Evolutionary conservation across 2,797 vertebrate genomes (phyloP).

Genomic region (Todus mexicanus): DNA sequence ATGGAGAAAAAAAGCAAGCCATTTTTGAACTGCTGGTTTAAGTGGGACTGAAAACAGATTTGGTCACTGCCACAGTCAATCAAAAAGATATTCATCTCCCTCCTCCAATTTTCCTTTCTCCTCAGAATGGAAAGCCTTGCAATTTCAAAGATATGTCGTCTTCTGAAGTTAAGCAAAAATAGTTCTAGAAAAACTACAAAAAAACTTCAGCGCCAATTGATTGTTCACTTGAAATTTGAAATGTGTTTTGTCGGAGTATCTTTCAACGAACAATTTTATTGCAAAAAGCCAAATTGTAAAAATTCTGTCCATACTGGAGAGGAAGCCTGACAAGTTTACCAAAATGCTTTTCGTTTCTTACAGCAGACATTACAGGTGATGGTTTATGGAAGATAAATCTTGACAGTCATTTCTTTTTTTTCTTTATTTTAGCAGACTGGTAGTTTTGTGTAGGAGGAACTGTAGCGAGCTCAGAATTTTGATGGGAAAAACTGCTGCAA

Average conservation of each 20-base stretch:
- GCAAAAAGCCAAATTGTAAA: background rate
- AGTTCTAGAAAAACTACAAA: background rate
- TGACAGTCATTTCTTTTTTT: background rate
- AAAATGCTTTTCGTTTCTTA: background rate
- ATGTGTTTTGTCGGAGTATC: background rate
- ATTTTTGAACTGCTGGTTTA: background rate
- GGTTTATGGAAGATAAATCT: background rate
- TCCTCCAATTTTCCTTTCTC: background rate
- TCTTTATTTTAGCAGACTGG: background rate
- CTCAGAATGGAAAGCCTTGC: background rate
- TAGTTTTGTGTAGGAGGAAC: background rate
- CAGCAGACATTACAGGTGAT: background rate
- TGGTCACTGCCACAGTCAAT: background rate
- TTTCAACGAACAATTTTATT: background rate
- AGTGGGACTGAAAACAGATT: background rate
- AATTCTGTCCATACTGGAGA: background rate
- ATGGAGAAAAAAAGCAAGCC: background rate
- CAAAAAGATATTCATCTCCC: background rate
- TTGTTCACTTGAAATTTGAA: background rate
- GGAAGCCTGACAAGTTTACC: background rate
- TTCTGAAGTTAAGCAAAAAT: background rate
- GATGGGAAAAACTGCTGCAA: background rate
- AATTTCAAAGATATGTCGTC: background rate
- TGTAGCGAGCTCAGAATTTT: background rate
- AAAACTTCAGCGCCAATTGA: background rate